A percentile compares a stretch with the other conserved stretches of the same genome.
Conservation (phyloP, 1,140 invertebrate species). For the Papilio machaon region DNA sequence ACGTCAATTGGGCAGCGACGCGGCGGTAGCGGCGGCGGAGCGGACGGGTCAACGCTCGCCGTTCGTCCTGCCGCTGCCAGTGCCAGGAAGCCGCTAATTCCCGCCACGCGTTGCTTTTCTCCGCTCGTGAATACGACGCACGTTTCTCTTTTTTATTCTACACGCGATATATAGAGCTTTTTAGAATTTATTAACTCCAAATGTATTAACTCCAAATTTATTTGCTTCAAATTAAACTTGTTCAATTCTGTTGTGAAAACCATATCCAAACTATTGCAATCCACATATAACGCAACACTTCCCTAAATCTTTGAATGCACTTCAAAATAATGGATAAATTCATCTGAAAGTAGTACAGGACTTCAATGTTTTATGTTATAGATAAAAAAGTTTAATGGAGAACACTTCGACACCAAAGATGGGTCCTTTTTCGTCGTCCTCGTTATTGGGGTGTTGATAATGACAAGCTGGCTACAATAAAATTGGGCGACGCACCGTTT, state of each 20-base stretch:
- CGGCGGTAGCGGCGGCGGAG: slow-evolving; percentile 29
- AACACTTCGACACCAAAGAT: not conserved
- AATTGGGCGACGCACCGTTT: slow-evolving; percentile 3
- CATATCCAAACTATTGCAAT: not conserved
- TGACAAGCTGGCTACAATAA: slow-evolving; percentile 12
- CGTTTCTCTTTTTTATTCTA: slow-evolving; percentile 46
- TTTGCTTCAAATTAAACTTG: not conserved
- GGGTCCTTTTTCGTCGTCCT: not conserved
- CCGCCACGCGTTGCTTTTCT: slow-evolving; percentile 66
- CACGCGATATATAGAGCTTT: slow-evolving; percentile 11
- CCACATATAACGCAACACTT: too few relatives aligned
- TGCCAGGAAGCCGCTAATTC: slow-evolving; percentile 74
- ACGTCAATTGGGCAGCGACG: slow-evolving; percentile 42
- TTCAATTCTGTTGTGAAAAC: not conserved
- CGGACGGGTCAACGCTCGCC: slow-evolving; percentile 62
- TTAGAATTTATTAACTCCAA: slow-evolving; percentile 26
- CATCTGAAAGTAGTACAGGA: too few relatives aligned
- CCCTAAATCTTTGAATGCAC: too few relatives aligned
- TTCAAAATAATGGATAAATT: too few relatives aligned
- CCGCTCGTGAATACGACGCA: slow-evolving; percentile 50
- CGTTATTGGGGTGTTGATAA: slow-evolving; percentile 20
- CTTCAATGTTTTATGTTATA: too few relatives aligned
- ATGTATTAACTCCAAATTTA: slow-evolving; percentile 4
- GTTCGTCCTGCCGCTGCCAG: slow-evolving; percentile 56
- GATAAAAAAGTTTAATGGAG: not conserved